phyloP scores from a whole-genome alignment of 1,140 invertebrate species.

The Bilobella aurantiaca region DNA sequence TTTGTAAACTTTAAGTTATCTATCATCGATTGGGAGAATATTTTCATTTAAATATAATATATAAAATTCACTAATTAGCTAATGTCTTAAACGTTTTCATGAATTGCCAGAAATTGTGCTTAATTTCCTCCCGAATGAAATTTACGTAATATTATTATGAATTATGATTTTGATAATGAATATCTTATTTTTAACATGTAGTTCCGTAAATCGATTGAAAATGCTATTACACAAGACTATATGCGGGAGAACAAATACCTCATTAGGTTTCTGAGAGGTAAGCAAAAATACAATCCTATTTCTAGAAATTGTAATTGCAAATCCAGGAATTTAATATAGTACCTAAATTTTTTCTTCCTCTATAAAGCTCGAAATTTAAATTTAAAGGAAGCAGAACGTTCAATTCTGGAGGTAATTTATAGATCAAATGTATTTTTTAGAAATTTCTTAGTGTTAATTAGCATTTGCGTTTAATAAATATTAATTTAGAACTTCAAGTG shows the following conservation, averaged over 20 bases:
- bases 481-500: neutral
- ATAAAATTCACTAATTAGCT: too few species aligned
- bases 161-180: neutral
- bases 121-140: too few species aligned
- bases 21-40: too few species aligned
- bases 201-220: neutral
- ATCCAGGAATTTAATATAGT: too few species aligned
- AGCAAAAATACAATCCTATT: neutral
- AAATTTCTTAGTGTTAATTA: neutral
- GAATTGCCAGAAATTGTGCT: too few species aligned
- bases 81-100: neutral
- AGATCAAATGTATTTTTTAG: neutral
- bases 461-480: neutral
- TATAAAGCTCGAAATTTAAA: neutral
- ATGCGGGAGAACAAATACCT: constrained; percentile 2
- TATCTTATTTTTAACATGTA: neutral
- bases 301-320: neutral
- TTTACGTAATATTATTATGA: neutral
- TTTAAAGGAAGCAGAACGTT: neutral
- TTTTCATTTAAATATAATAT: too few species aligned
- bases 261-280: neutral
- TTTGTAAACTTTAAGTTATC: too few species aligned
- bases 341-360: too few species aligned
- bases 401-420: neutral
- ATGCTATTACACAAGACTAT: neutral